These are phyloP conservation scores for Sebastes umbrosus DNA, from an alignment of 2,797 vertebrate species.

Conservation along the genomic window DNA sequence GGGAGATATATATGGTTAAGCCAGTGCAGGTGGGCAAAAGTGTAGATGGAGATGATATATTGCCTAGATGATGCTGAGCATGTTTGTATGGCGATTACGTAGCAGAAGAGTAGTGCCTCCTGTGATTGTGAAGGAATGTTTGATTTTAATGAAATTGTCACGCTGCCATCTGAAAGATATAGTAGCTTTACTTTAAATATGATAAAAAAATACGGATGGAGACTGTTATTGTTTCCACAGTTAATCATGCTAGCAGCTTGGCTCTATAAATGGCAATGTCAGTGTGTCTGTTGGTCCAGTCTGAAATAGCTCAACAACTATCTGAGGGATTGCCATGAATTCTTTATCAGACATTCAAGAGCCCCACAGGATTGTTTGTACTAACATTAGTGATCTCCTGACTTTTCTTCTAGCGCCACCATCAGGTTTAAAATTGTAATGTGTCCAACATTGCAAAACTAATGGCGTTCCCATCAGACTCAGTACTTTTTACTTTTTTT, in stretches of 20 bases:
- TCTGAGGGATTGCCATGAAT: background rate
- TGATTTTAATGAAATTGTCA: background rate
- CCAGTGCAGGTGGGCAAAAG: slow-evolving; percentile 2
- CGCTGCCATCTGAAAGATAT: background rate
- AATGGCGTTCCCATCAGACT: background rate
- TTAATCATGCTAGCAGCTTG: background rate
- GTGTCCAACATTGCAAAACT: background rate
- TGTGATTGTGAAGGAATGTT: slow-evolving; percentile 10
- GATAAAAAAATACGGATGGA: background rate
- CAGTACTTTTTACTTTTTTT: background rate
- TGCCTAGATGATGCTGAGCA: background rate
- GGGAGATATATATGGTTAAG: slow-evolving; percentile 11
- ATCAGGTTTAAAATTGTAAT: background rate
- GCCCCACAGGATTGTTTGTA: background rate
- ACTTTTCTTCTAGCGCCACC: background rate
- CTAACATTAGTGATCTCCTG: background rate
- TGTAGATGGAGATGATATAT: slow-evolving; percentile 30
- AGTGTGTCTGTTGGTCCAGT: background rate
- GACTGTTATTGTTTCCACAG: background rate
- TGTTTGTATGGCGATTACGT: background rate
- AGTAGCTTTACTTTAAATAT: background rate
- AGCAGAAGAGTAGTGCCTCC: background rate
- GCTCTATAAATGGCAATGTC: background rate
- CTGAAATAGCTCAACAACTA: background rate
- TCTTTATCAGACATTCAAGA: background rate